Evolutionary conservation across 2,797 vertebrate species (phyloP).

Genomic region (Xerus rutilus): DNA sequence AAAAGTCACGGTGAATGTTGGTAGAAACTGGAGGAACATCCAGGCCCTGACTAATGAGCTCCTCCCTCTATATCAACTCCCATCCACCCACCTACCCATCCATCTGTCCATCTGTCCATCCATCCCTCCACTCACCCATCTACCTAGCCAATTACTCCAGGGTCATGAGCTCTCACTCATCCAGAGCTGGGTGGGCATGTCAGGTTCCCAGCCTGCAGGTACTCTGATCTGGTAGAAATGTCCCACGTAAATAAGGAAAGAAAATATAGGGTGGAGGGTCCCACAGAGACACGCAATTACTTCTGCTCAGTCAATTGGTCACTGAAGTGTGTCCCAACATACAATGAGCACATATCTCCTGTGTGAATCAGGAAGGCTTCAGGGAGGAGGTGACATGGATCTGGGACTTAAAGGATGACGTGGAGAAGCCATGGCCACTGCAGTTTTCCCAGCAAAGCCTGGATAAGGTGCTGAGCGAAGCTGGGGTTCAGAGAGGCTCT

Average conservation of each 20-base stretch:
- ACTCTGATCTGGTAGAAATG: background rate
- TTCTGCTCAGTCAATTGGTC: background rate
- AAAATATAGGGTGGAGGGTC: background rate
- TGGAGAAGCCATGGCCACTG: background rate
- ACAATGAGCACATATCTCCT: background rate
- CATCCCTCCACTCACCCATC: accelerated
- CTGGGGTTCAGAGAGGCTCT: background rate
- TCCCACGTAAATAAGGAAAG: background rate
- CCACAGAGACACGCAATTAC: background rate
- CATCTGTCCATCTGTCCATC: background rate
- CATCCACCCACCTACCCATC: accelerated
- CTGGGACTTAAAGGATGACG: slow-evolving; percentile 1
- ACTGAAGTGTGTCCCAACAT: background rate
- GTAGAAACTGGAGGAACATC: background rate
- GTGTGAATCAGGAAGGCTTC: background rate
- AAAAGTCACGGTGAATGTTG: background rate
- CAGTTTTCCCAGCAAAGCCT: background rate
- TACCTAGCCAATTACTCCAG: background rate
- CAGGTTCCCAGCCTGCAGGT: background rate
- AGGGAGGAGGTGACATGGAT: background rate
- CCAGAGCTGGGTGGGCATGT: background rate
- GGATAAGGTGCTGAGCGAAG: background rate
- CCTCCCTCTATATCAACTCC: too few species aligned
- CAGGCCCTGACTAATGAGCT: background rate
- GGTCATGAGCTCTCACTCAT: background rate